Evolutionary conservation across 2,888 invertebrate species (phyloP), one percentile per base, ranked within the genome.

Genomic region (Catocala sponsa): DNA sequence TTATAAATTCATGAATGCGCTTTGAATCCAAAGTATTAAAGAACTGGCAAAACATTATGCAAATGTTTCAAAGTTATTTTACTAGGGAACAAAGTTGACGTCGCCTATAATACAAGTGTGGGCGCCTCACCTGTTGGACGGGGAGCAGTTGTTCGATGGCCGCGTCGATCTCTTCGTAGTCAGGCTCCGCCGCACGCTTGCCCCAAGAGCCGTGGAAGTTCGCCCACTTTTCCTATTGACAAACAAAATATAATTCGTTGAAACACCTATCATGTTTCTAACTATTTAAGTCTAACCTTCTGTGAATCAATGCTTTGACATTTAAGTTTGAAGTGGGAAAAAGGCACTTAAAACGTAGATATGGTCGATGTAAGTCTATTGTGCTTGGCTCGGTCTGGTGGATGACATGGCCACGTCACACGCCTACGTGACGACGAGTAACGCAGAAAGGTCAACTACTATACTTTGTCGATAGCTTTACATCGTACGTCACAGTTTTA

Each of bases 171-270:
- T 94, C 94, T 50, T 92, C 89, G 73, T 92, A 90, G 78, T 93
- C 94, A 1, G 90, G 86, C 13, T 91, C 91, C 5, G 88, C 80
- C 7, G 87, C 68, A 1, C 97, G 94, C 84, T 97, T 97, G 78
- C 97, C 97, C 97, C 97, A 97, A 0, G 96, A 95, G 12, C 95
- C 96, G 82, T 96, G 95, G 84, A 97, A 94, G 75, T 95, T 95
- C 41, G 95, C 95, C 97, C 97, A 97, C 68, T 91, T 95, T 70
- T 96, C 94, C 92, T 96, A 95, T 43, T 6, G 25, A 25, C 25
- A 4, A 25, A 41, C 0, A 54, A 44, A 10, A n/a, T 11, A 7
- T 25, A 49, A 25, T 25, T 25, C 25, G 35, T 9, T 38, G 35
- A 6, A 9, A 38, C 9, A 38, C 2, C 35, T 38, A 25, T 25